Conservation (phyloP, 30 jellyfish, hydroid and myxozoan genomes). For the Morbakka virulenta region DNA sequence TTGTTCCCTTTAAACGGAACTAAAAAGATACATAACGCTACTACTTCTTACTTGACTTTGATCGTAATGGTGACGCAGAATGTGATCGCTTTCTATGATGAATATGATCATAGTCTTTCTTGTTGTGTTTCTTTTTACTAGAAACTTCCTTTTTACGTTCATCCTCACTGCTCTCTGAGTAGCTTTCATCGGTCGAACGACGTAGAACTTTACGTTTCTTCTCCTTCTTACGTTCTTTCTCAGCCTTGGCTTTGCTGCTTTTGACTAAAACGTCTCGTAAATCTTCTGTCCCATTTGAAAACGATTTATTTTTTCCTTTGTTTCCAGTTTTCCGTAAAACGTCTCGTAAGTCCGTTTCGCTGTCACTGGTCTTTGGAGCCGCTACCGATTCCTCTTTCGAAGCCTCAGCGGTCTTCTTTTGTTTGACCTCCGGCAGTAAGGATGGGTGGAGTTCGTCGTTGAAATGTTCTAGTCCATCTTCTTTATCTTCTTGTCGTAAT, state of each 20-base stretch:
- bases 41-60: no score
- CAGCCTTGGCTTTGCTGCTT: background rate
- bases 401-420: background rate
- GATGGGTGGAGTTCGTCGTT: background rate
- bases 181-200: background rate
- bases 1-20: no score
- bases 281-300: background rate
- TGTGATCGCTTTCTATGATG: no score
- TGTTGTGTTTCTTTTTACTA: no score
- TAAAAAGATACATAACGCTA: no score
- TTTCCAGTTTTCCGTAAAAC: background rate
- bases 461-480: background rate
- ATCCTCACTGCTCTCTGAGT: background rate
- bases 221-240: background rate
- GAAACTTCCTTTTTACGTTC: no score
- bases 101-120: no score
- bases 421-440: no score
- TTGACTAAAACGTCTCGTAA: background rate
- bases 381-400: background rate
- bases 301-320: background rate
- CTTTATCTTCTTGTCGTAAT: background rate
- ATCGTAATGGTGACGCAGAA: no score
- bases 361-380: background rate
- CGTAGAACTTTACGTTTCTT: background rate
- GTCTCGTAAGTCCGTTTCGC: background rate